A percentile compares a stretch with the other conserved stretches of the same genome.
Conservation (phyloP, 2,797 vertebrate species). For the Sebastes oblongus region DNA sequence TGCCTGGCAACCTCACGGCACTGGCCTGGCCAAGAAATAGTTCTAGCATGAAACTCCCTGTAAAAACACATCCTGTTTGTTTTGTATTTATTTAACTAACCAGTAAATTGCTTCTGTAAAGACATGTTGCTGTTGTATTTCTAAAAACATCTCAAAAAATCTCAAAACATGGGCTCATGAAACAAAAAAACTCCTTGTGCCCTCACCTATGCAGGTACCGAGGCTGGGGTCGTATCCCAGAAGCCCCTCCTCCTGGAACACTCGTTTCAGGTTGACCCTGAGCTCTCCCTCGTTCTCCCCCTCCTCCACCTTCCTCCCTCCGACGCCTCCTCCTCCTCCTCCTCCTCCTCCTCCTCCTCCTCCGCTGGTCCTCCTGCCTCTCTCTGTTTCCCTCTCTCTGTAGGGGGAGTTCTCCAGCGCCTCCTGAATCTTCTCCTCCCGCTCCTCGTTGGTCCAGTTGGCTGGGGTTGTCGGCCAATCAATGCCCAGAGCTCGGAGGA, state of each 20-base stretch:
- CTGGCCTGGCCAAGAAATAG: neutral
- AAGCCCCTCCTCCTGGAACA: conserved; percentile 81
- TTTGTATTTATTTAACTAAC: neutral
- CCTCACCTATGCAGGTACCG: conserved; percentile 87
- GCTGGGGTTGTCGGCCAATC: conserved; percentile 81
- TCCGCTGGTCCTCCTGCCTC: conserved; percentile 66
- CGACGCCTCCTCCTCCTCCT: conserved; percentile 22
- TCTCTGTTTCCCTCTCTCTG: conserved; percentile 74
- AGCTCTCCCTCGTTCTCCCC: conserved; percentile 66
- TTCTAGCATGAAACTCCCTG: neutral
- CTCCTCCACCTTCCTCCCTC: conserved; percentile 55
- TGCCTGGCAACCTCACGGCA: neutral
- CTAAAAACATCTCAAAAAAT: too few species aligned
- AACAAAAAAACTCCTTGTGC: neutral
- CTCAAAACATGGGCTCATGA: too few species aligned
- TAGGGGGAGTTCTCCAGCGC: conserved; percentile 74
- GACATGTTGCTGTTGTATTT: too few species aligned
- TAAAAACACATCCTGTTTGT: neutral
- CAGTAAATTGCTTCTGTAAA: neutral
- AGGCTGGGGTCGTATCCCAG: conserved; percentile 91
- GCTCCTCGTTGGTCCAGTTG: conserved; percentile 58
- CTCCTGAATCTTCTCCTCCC: conserved; percentile 76
- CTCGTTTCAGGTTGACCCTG: conserved; percentile 85
- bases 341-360: conserved; percentile 68
- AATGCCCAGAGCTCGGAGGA: conserved; percentile 84